Percentiles rank a stretch among this genome's conserved stretches.
Conservation (phyloP, 2,888 invertebrate genomes). For the Parnassius mnemosyne region DNA sequence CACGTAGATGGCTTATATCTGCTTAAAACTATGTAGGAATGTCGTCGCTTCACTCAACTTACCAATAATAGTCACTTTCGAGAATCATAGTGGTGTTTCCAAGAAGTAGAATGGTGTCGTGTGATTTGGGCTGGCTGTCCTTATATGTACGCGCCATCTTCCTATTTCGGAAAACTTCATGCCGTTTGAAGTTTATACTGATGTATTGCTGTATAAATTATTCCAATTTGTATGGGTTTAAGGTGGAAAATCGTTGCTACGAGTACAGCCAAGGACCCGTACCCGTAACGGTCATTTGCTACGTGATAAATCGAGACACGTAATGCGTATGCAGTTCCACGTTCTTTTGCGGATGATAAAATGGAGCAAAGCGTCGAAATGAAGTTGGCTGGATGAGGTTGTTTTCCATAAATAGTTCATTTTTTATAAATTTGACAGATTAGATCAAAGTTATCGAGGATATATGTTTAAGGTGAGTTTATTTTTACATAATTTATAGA, state of each 20-base stretch:
- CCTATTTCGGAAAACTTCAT: slow-evolving; percentile 35
- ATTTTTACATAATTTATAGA: too few relatives aligned
- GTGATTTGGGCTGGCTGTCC: slow-evolving; percentile 30
- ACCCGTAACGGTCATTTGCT: slow-evolving; percentile 54
- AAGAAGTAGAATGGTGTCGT: slow-evolving; percentile 29
- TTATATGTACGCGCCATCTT: slow-evolving; percentile 28
- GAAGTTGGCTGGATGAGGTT: neutral
- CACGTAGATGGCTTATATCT: slow-evolving; percentile 3
- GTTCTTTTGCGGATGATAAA: slow-evolving; percentile 43
- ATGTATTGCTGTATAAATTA: slow-evolving; percentile 45
- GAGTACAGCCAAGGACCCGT: slow-evolving; percentile 54
- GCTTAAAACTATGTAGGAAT: slow-evolving; percentile 14
- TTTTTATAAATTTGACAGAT: too few relatives aligned
- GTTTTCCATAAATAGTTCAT: neutral
- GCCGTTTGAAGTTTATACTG: slow-evolving; percentile 27
- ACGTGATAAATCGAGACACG: slow-evolving; percentile 58
- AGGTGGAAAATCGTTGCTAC: slow-evolving; percentile 55
- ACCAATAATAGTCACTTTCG: slow-evolving; percentile 20
- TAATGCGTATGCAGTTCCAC: slow-evolving; percentile 58
- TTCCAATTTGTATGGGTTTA: slow-evolving; percentile 55
- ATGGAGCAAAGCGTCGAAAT: slow-evolving; percentile 27
- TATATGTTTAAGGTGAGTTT: too few relatives aligned
- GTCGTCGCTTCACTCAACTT: slow-evolving; percentile 10
- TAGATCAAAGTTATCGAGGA: too few relatives aligned
- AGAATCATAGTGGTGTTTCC: slow-evolving; percentile 32